phyloP scores from a whole-genome alignment of 2,888 invertebrate genomes.

The Eilema griseolum region DNA sequence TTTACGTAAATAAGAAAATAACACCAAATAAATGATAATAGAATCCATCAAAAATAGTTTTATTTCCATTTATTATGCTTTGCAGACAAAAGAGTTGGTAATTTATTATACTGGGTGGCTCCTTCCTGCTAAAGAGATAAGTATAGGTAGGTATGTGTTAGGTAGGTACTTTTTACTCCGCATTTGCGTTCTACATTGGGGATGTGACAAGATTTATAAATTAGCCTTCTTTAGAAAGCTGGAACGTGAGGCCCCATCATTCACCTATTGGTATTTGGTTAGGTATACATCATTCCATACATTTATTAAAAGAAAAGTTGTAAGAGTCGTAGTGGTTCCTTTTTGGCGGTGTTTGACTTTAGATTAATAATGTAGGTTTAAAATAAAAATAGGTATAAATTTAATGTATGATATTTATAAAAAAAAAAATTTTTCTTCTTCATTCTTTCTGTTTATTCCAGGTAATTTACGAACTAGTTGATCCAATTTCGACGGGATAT shows the following conservation, averaged over 20 bases:
- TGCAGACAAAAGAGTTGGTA: not conserved
- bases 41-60: too few species aligned
- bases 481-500: too few species aligned
- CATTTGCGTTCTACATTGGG: slow-evolving; percentile 30
- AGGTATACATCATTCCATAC: slow-evolving; percentile 35
- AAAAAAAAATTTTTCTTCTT: too few species aligned
- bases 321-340: slow-evolving; percentile 25
- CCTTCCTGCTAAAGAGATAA: not conserved
- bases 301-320: slow-evolving; percentile 44
- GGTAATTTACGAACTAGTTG: too few species aligned
- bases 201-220: slow-evolving; percentile 45
- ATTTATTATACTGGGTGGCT: not conserved
- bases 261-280: slow-evolving; percentile 42
- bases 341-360: too few species aligned
- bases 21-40: too few species aligned
- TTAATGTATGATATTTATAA: too few species aligned
- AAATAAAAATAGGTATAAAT: too few species aligned
- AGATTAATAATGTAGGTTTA: too few species aligned
- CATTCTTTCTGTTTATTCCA: too few species aligned
- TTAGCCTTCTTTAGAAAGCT: slow-evolving; percentile 30
- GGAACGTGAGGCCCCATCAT: slow-evolving; percentile 46
- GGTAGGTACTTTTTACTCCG: slow-evolving; percentile 35
- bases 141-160: slow-evolving; percentile 5
- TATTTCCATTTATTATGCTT: too few species aligned
- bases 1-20: too few species aligned